Percentiles rank a stretch among this genome's conserved stretches.
phyloP scores from a whole-genome alignment of 2,113 vertebrate genomes.

The Rhegmatorhina hoffmannsi region DNA sequence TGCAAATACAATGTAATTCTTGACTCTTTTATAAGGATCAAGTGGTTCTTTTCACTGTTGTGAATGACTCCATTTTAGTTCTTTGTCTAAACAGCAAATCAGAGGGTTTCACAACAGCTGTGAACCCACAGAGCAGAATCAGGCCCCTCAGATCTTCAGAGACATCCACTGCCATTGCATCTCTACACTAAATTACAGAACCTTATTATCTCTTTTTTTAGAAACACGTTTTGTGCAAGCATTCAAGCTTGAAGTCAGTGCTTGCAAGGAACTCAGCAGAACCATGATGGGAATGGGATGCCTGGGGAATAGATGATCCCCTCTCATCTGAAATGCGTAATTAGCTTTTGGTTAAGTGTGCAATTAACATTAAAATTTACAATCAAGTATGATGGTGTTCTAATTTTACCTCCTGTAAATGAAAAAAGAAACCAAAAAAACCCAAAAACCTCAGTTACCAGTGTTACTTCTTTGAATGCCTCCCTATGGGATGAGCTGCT shows the following conservation, averaged over 20 bases:
- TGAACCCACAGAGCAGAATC: background rate
- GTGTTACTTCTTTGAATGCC: background rate
- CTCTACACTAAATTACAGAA: background rate
- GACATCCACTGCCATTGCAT: background rate
- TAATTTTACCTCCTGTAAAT: conserved; percentile 47
- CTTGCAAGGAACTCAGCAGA: conserved; percentile 11
- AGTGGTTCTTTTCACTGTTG: background rate
- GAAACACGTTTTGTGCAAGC: background rate
- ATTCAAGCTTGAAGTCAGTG: background rate
- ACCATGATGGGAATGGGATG: conserved; percentile 15
- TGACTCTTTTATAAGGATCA: background rate
- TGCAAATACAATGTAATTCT: background rate
- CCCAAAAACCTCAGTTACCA: background rate
- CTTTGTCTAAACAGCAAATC: background rate
- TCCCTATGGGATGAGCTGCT: background rate
- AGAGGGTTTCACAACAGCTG: background rate
- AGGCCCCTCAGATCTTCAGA: background rate
- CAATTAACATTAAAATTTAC: conserved; percentile 65
- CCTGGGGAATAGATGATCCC: conserved; percentile 34
- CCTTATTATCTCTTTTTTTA: background rate
- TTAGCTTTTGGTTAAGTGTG: conserved; percentile 43
- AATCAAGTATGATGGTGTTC: conserved; percentile 35
- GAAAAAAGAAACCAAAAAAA: background rate
- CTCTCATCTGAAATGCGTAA: conserved; percentile 54
- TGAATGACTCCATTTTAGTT: background rate